Evolutionary conservation across 2,113 vertebrate genomes (phyloP), one percentile per base, ranked within the genome.

Genomic region (Telmatochromis sp.): DNA sequence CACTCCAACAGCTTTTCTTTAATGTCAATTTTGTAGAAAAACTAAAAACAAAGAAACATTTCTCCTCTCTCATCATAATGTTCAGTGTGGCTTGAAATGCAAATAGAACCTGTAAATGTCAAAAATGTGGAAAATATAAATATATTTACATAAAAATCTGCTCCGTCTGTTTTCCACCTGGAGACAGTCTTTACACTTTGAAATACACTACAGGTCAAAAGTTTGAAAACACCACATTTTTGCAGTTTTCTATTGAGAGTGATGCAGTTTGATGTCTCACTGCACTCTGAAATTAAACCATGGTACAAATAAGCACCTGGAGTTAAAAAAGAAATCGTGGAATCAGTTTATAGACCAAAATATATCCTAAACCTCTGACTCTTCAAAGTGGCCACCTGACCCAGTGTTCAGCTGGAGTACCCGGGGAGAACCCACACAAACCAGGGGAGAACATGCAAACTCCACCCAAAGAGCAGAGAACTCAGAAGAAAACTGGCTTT

Each of bases 361-460:
- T 63, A 0, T 63, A 63, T 35, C 9, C 28, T 19, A 0, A 63
- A 63, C 58, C 17, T 65, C 26, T 65, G 60, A 65, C 0, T 2
- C 60, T 37, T 65, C 33, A 7, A 37, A 7, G 60, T 65, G 4
- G 58, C 0, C 58, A 35, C 58, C 31, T 60, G 3, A 33, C 9
- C 31, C 58, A 1, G 31, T 35, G 31, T 35, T 35, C 31, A 35
- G 60, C 58, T 35, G 58, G 31, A 65, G 31, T 7, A 65, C 17
- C 31, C 0, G 3, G 31, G 0, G 17, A 35, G 58, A 7, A 35
- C 9, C 60, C 31, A 35, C 31, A 7, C 60, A 12, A 65, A 65
- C 31, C 1, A 12, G 17, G 6, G 9, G 60, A 65, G 31, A 35
- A 3, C 31, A 65, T 35, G 31, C 60, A 65, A 65, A 35, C 31